Evolutionary conservation across 2,797 vertebrate species (phyloP).

Genomic region (Spea hammondii): DNA sequence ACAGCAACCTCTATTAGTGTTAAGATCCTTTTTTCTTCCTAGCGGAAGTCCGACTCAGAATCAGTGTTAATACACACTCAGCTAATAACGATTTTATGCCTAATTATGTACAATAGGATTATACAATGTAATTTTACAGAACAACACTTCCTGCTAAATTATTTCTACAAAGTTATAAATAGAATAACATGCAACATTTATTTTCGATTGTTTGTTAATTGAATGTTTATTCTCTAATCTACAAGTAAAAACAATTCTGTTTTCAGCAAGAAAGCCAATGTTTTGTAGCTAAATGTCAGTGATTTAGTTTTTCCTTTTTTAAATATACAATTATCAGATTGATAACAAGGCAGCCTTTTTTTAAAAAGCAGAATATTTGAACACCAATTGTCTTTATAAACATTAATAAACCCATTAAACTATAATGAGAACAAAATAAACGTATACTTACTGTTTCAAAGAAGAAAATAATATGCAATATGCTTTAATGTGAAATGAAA

Average conservation of each 20-base stretch:
- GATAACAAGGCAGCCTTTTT: neutral
- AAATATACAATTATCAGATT: neutral
- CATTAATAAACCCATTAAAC: neutral
- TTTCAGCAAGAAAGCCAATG: neutral
- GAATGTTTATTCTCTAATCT: constrained; percentile 14
- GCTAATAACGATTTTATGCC: constrained; percentile 60
- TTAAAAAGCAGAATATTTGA: neutral
- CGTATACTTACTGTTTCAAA: too few relatives aligned
- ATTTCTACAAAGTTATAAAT: constrained; percentile 28
- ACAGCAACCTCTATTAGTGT: too few relatives aligned
- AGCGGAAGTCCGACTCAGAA: too few relatives aligned
- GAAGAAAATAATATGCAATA: too few relatives aligned
- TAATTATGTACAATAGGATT: constrained; percentile 60
- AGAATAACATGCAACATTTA: constrained; percentile 23
- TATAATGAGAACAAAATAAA: neutral
- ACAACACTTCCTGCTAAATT: constrained; percentile 29
- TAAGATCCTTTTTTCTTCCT: too few relatives aligned
- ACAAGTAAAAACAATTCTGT: constrained; percentile 9
- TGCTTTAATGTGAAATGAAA: too few relatives aligned
- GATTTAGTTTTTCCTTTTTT: constrained; percentile 1
- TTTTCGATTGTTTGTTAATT: constrained; percentile 34
- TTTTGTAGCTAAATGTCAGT: constrained; percentile 9
- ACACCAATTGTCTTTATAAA: neutral
- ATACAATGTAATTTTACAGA: constrained; percentile 39
- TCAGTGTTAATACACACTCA: constrained; percentile 48